phyloP scores from a whole-genome alignment of 1,140 invertebrate genomes.

The Macrotrachela quadricornifera region DNA sequence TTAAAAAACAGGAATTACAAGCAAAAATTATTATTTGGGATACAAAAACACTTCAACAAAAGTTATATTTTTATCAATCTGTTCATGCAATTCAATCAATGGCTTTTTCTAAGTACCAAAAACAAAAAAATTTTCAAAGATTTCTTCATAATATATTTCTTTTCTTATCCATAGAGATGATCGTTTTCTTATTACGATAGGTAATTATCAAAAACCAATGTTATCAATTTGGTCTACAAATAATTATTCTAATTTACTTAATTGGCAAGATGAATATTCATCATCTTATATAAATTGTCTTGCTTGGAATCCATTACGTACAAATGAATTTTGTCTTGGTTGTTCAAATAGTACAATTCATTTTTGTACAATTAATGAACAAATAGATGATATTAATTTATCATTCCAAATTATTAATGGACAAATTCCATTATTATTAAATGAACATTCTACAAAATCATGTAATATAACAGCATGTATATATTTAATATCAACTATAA shows the following conservation, averaged over 20 bases:
- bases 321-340: constrained; percentile 25
- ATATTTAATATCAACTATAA: constrained; percentile 10
- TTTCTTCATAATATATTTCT: too few relatives aligned
- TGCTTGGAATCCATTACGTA: constrained; percentile 23
- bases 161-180: constrained; percentile 13
- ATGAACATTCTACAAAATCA: too few relatives aligned
- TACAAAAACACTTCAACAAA: neutral
- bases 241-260: constrained; percentile 14
- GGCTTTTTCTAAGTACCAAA: too few relatives aligned
- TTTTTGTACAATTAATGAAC: constrained; percentile 27
- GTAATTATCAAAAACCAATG: constrained; percentile 20
- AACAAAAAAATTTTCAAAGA: too few relatives aligned
- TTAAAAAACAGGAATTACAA: too few relatives aligned
- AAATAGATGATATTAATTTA: too few relatives aligned
- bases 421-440: too few relatives aligned
- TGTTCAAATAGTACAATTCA: constrained; percentile 18
- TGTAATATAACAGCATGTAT: constrained; percentile 17
- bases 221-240: constrained; percentile 23
- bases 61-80: too few relatives aligned
- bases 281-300: constrained; percentile 16
- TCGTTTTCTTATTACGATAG: constrained; percentile 22
- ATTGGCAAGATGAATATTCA: too few relatives aligned
- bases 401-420: too few relatives aligned
- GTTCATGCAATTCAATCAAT: too few relatives aligned
- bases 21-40: too few relatives aligned